Conservation (phyloP, 2,888 invertebrate species). For the Melipona beecheii region DNA sequence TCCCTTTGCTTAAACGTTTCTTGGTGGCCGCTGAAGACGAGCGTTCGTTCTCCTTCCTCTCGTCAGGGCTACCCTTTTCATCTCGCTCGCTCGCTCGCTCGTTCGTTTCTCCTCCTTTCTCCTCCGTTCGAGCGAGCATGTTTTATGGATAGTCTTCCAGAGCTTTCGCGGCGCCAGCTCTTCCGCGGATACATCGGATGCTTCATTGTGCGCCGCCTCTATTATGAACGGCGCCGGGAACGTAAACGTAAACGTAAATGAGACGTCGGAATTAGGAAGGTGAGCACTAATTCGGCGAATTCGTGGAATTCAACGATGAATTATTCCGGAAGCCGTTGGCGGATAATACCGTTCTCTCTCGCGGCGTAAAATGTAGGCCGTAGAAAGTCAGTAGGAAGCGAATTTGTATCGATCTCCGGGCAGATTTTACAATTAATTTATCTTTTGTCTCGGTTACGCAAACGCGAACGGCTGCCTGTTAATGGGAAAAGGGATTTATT, state of each 20-base stretch:
- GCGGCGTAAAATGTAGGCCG: slow-evolving; percentile 54
- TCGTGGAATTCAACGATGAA: slow-evolving; percentile 38
- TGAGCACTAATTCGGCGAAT: too few species aligned
- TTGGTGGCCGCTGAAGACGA: slow-evolving; percentile 57
- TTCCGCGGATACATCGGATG: slow-evolving; percentile 37
- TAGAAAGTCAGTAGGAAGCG: slow-evolving; percentile 56
- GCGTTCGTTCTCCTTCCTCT: slow-evolving; percentile 55
- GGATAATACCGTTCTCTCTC: slow-evolving; percentile 47
- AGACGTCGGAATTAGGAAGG: slow-evolving; percentile 44
- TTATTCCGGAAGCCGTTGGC: slow-evolving; percentile 60
- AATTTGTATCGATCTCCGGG: slow-evolving; percentile 23
- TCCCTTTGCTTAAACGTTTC: slow-evolving; percentile 53
- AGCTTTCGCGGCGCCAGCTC: slow-evolving; percentile 66
- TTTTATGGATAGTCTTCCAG: slow-evolving; percentile 75
- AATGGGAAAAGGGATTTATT: background rate
- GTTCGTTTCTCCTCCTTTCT: slow-evolving; percentile 12
- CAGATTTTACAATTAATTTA: slow-evolving; percentile 43
- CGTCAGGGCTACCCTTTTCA: slow-evolving; percentile 36
- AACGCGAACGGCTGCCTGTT: slow-evolving; percentile 2
- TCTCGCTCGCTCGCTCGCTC: slow-evolving; percentile 5
- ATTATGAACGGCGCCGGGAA: slow-evolving; percentile 24
- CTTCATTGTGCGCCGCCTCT: slow-evolving; percentile 25
- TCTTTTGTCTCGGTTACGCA: slow-evolving; percentile 20
- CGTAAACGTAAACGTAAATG: slow-evolving; percentile 54
- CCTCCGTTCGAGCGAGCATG: slow-evolving; percentile 58